Conservation (phyloP, 2,113 vertebrate genomes). For the Neolamprologus toae region DNA sequence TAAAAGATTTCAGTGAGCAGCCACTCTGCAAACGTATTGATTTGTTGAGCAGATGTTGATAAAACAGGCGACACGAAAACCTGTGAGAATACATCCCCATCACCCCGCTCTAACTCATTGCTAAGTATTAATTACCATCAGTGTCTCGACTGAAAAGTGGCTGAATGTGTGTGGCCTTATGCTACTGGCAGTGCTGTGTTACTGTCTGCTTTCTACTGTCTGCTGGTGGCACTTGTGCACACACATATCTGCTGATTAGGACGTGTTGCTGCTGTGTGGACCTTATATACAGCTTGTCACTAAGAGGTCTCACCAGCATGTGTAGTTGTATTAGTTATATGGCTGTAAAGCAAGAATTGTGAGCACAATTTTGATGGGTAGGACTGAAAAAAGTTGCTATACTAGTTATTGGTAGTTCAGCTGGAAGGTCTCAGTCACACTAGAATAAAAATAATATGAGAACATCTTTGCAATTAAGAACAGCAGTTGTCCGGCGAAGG, state of each 20-base stretch:
- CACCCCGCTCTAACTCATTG: not conserved
- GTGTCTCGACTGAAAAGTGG: not conserved
- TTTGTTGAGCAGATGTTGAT: not conserved
- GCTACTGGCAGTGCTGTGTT: not conserved
- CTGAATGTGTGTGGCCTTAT: not conserved
- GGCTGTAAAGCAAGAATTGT: not conserved
- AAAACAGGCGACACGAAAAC: not conserved
- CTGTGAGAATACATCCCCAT: not conserved
- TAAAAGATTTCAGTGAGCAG: slow-evolving; percentile 1
- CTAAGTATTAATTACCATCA: not conserved
- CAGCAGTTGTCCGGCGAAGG: accelerated
- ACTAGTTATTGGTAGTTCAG: not conserved
- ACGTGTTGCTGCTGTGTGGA: not conserved
- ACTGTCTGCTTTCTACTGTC: not conserved
- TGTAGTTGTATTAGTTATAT: not conserved
- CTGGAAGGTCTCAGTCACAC: not conserved
- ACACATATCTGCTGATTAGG: not conserved
- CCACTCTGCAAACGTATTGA: slow-evolving; percentile 1
- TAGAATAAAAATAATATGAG: not conserved
- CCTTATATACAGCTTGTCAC: not conserved
- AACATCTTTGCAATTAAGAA: not conserved
- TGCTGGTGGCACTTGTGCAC: not conserved
- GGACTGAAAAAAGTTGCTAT: not conserved
- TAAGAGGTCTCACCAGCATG: not conserved
- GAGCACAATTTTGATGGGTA: not conserved